These are phyloP conservation scores for Machaerirhynchus nigripectus DNA, from an alignment of 2,113 vertebrate genomes.

Conservation along the genomic window DNA sequence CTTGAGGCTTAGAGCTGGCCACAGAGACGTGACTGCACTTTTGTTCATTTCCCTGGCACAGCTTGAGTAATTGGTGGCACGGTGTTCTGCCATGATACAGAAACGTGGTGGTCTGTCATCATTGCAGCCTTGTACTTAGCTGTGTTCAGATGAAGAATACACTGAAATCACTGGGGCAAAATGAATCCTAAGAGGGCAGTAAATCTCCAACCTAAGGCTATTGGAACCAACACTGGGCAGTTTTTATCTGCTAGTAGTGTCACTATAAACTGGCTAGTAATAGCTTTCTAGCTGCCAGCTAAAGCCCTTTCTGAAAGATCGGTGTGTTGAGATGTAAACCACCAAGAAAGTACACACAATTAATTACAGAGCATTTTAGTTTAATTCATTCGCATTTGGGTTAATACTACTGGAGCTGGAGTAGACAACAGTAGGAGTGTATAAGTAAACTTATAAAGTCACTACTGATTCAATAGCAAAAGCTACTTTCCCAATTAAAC, in stretches of 20 bases:
- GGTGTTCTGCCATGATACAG: neutral
- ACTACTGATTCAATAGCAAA: neutral
- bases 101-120: neutral
- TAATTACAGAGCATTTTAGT: neutral
- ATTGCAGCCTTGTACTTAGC: neutral
- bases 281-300: neutral
- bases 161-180: neutral
- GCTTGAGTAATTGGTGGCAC: neutral
- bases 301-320: neutral
- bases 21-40: neutral
- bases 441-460: neutral
- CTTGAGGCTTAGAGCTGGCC: neutral
- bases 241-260: neutral
- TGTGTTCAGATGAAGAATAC: neutral
- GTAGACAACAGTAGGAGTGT: neutral
- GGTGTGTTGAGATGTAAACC: neutral
- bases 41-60: neutral
- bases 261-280: neutral
- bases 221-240: neutral
- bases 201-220: neutral
- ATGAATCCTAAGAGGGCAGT: neutral
- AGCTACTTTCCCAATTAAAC: neutral
- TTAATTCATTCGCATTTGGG: neutral
- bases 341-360: neutral
- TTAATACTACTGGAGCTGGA: neutral